Conservation (phyloP, 2,113 vertebrate species). For the Rana temporaria region DNA sequence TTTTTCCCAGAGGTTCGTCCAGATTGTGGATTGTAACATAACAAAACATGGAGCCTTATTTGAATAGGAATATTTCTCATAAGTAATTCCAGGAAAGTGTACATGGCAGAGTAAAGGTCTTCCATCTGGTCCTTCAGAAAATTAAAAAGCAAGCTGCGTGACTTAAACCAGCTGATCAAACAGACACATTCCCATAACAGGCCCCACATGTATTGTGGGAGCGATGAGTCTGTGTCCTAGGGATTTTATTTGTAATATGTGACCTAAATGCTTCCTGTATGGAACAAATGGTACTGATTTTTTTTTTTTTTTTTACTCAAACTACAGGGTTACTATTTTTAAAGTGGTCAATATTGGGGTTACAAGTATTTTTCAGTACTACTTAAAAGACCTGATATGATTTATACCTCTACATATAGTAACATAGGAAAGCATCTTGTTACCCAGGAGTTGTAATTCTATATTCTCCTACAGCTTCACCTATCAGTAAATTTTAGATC, state of each 20-base stretch:
- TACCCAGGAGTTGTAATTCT: too few relatives aligned
- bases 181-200: conserved; percentile 23
- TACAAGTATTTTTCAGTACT: too few relatives aligned
- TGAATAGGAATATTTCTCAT: conserved; percentile 2
- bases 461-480: too few relatives aligned
- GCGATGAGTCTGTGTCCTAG: neutral
- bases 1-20: neutral
- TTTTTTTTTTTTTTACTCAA: too few relatives aligned
- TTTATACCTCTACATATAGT: too few relatives aligned
- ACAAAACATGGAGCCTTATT: conserved; percentile 1
- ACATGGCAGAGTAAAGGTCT: neutral
- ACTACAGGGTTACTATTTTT: too few relatives aligned
- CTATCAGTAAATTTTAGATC: too few relatives aligned
- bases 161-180: conserved; percentile 28
- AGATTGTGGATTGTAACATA: neutral
- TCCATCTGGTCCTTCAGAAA: conserved; percentile 37
- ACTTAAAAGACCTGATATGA: too few relatives aligned
- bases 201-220: neutral
- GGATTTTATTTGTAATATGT: neutral
- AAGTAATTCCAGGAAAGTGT: neutral
- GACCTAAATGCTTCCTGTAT: neutral
- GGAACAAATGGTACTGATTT: too few relatives aligned
- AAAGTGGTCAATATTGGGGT: too few relatives aligned
- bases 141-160: conserved; percentile 22
- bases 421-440: too few relatives aligned